A percentile compares a stretch with the other conserved stretches of the same genome.
These are phyloP conservation scores for Leucoptera coffeella DNA, from an alignment of 2,888 invertebrate species.

Conservation along the genomic window DNA sequence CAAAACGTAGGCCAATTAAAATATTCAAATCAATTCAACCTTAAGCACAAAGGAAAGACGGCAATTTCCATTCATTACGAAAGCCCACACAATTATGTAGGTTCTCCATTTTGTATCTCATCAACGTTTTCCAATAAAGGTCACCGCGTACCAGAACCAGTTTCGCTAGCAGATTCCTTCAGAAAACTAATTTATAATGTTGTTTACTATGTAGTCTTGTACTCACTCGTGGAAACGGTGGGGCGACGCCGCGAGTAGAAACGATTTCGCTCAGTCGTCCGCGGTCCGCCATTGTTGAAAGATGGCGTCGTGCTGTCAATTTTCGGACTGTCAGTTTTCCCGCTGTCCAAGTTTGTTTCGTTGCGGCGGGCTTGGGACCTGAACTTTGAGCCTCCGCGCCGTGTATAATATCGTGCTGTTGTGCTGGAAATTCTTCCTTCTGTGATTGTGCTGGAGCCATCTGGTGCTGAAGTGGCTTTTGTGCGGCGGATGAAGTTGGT, in stretches of 20 bases:
- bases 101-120: no score
- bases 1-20: no score
- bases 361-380: constrained; percentile 11
- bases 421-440: constrained; percentile 6
- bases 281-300: constrained; percentile 18
- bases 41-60: no score
- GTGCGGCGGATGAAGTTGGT: constrained; percentile 32
- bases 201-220: no score
- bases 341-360: constrained; percentile 1
- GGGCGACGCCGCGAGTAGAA: constrained; percentile 27
- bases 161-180: no score
- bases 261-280: constrained; percentile 30
- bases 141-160: no score
- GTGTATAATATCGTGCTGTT: constrained; percentile 20
- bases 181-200: no score
- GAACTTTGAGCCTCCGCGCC: constrained; percentile 16
- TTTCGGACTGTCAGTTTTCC: neutral
- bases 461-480: constrained; percentile 27
- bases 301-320: constrained; percentile 24
- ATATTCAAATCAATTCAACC: no score
- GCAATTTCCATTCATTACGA: no score
- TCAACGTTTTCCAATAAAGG: no score
- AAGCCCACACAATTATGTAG: no score
- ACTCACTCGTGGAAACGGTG: constrained; percentile 38
- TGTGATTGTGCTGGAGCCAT: constrained; percentile 13